A percentile compares a stretch with the other conserved stretches of the same genome.
Conservation (phyloP, 2,113 vertebrate species). For the Scortum barcoo region DNA sequence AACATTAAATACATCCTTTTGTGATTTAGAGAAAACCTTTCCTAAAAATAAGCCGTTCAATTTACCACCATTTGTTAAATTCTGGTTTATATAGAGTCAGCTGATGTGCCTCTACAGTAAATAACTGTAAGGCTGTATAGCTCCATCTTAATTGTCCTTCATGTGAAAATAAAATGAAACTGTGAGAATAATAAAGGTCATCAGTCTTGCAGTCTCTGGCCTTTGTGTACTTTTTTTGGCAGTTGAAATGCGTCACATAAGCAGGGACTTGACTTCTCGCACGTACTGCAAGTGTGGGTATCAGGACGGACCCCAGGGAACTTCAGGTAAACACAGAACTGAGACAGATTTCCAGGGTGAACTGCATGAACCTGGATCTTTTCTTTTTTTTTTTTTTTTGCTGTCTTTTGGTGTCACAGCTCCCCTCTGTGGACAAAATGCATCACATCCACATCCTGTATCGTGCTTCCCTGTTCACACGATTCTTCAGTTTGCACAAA, state of each 20-base stretch:
- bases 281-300: too few relatives aligned
- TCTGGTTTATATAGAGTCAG: background rate
- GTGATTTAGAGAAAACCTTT: background rate
- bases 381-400: background rate
- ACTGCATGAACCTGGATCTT: background rate
- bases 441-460: background rate
- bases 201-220: background rate
- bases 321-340: background rate
- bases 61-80: too few relatives aligned
- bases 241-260: background rate
- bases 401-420: constrained; percentile 14
- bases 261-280: background rate
- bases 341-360: background rate
- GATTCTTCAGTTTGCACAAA: background rate
- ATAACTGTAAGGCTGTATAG: background rate
- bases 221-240: background rate
- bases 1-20: background rate
- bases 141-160: background rate
- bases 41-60: background rate
- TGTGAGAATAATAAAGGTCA: background rate
- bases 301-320: background rate
- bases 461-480: background rate
- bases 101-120: background rate
- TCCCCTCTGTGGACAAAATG: constrained; percentile 38
- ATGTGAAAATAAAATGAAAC: background rate